These are phyloP conservation scores for Drosophila pandora DNA, from an alignment of 1,140 invertebrate genomes.

Conservation along the genomic window DNA sequence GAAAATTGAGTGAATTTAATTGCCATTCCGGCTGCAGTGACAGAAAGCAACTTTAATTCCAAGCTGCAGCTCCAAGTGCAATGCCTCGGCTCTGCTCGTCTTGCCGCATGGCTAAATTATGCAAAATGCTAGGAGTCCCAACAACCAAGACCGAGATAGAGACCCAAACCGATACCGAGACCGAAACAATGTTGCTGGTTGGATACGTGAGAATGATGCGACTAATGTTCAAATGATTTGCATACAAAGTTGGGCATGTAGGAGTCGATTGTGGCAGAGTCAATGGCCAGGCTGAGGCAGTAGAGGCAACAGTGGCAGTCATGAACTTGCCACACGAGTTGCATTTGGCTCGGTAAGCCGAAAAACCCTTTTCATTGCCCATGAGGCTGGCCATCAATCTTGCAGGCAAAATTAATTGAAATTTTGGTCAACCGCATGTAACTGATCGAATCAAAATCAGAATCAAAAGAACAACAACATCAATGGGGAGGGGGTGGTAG, in stretches of 20 bases:
- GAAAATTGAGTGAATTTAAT: slow-evolving; percentile 74
- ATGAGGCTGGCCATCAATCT: slow-evolving; percentile 24
- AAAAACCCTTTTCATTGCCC: slow-evolving; percentile 1
- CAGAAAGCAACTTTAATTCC: slow-evolving; percentile 7
- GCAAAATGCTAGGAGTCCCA: slow-evolving; percentile 45
- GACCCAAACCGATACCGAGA: background rate
- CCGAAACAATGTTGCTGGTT: slow-evolving; percentile 13
- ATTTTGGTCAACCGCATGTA: slow-evolving; percentile 61
- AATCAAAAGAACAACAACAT: slow-evolving; percentile 36
- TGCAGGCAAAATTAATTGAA: slow-evolving; percentile 55
- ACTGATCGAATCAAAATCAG: slow-evolving; percentile 47
- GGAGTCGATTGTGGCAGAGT: slow-evolving; percentile 34
- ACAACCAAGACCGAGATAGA: background rate
- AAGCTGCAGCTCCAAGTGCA: slow-evolving; percentile 54
- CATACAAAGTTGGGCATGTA: slow-evolving; percentile 57
- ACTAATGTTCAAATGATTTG: slow-evolving; percentile 66
- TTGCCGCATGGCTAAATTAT: slow-evolving; percentile 54
- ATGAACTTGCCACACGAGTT: slow-evolving; percentile 39
- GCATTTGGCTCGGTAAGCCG: background rate
- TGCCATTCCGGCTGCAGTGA: slow-evolving; percentile 46
- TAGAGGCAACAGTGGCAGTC: background rate
- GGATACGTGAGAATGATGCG: slow-evolving; percentile 55
- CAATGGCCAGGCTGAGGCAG: slow-evolving; percentile 52
- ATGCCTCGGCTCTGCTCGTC: slow-evolving; percentile 25
- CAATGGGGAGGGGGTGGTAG: background rate